Evolutionary conservation across 2,888 invertebrate species (phyloP).

Genomic region (Bhutanitis thaidina): DNA sequence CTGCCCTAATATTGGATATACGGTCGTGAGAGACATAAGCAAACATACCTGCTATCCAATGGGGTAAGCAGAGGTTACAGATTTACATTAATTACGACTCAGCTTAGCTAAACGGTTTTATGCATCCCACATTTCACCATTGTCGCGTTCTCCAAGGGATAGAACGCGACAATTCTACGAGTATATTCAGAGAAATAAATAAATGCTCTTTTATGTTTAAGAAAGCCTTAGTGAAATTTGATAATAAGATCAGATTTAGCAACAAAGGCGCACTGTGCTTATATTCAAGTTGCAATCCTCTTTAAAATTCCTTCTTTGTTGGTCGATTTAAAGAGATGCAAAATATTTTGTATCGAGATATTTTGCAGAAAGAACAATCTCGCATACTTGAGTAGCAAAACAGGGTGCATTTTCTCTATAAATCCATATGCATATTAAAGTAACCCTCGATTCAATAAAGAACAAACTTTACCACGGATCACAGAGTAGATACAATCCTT

Average conservation of each 20-base stretch:
- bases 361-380: conserved; percentile 6
- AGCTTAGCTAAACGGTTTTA: too few relatives aligned
- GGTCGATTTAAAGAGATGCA: conserved; percentile 9
- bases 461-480: neutral
- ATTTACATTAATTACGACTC: too few relatives aligned
- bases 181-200: too few relatives aligned
- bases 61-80: too few relatives aligned
- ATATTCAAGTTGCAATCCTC: conserved; percentile 7
- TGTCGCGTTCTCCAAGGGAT: too few relatives aligned
- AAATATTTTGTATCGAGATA: conserved; percentile 11
- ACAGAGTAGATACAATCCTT: neutral
- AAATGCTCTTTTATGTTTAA: too few relatives aligned
- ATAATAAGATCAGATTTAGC: neutral
- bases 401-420: conserved; percentile 9
- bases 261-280: conserved; percentile 4
- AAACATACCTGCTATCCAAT: too few relatives aligned
- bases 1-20: too few relatives aligned
- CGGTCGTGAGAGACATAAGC: too few relatives aligned
- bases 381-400: conserved; percentile 8
- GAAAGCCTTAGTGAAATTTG: too few relatives aligned
- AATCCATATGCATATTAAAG: conserved; percentile 11
- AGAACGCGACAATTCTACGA: too few relatives aligned
- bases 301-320: conserved; percentile 11
- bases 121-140: too few relatives aligned
- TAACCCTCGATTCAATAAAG: conserved; percentile 7